Conservation (phyloP, 2,888 invertebrate genomes). For the Andrena hattorfiana region DNA sequence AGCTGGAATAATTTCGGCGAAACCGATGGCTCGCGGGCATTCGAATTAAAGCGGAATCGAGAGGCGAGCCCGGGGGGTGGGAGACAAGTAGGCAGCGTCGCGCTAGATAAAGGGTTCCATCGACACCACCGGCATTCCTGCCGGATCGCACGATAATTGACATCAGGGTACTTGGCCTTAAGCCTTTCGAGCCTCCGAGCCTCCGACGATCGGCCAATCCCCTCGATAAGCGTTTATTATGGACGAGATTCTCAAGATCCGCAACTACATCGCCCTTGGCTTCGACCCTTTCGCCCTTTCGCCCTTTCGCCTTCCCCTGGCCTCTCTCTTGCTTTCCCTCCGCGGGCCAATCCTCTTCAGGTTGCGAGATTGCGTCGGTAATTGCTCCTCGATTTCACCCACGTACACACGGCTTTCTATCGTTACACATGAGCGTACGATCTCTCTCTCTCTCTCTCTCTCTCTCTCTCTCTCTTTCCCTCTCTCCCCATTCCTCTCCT, state of each 20-base stretch:
- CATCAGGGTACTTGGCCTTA: constrained; percentile 69
- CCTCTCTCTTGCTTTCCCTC: background rate
- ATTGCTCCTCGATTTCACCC: constrained; percentile 74
- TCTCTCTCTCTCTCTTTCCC: no score
- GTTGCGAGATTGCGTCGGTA: constrained; percentile 72
- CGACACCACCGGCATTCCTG: constrained; percentile 46
- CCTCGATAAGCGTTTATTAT: constrained; percentile 72
- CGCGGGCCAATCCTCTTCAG: constrained; percentile 54
- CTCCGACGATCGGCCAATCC: constrained; percentile 68
- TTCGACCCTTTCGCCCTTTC: constrained; percentile 45
- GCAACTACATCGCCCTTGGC: constrained; percentile 47
- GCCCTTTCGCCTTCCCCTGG: background rate
- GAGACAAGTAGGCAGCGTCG: constrained; percentile 62
- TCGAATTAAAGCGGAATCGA: constrained; percentile 77
- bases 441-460: background rate
- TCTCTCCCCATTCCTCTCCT: no score
- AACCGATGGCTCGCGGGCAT: constrained; percentile 77
- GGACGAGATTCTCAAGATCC: constrained; percentile 64
- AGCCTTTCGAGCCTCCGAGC: constrained; percentile 63
- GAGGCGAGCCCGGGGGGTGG: background rate
- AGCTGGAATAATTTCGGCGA: constrained; percentile 75
- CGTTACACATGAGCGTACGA: constrained; percentile 28
- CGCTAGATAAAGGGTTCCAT: constrained; percentile 62
- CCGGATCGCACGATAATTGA: constrained; percentile 72
- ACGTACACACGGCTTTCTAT: constrained; percentile 56